Evolutionary conservation across 2,113 vertebrate genomes (phyloP), one percentile per base, ranked within the genome.

Genomic region (Petromus typicus): DNA sequence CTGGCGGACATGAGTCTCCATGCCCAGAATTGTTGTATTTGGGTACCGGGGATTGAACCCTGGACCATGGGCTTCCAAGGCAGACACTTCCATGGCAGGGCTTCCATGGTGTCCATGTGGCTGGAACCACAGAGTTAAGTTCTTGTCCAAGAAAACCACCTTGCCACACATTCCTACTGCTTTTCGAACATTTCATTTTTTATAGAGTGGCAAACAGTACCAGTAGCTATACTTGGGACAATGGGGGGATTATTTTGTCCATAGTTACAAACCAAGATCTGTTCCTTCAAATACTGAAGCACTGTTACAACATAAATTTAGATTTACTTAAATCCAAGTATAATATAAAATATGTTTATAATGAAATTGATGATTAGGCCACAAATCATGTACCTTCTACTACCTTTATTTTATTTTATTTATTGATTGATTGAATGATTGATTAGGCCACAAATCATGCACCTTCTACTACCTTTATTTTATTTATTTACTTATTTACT

Each of bases 121-220:
- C n/a, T n/a, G n/a, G n/a, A n/a, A n/a, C n/a, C n/a, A n/a, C n/a
- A n/a, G n/a, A n/a, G n/a, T n/a, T n/a, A n/a, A n/a, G n/a, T n/a
- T n/a, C n/a, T n/a, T n/a, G n/a, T n/a, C n/a, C n/a, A n/a, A n/a
- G n/a, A 69, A 40, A 40, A 37, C 8, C 67, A 87, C 12, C 27
- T 87, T 94, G 16, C 78, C 86, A 80, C 45, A 95, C 61, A 96
- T 96, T 97, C 66, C 89, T 94, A 27, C 37, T 96, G 89, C 82
- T 93, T 86, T 22, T 9, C 45, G 6, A 67, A 1, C 22, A 57
- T 34, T 81, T 91, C 69, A 96, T 56, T 81, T 43, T 89, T 83
- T 95, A 90, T 64, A 76, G 85, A 95, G 75, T 87, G 61, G 97
- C 64, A 96, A 89, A 89, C 30, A 92, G 79, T 90, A 93, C 51